A percentile compares a stretch with the other conserved stretches of the same genome.
These are phyloP conservation scores for Leptopilina clavipes DNA, from an alignment of 1,140 invertebrate genomes.

Conservation along the genomic window DNA sequence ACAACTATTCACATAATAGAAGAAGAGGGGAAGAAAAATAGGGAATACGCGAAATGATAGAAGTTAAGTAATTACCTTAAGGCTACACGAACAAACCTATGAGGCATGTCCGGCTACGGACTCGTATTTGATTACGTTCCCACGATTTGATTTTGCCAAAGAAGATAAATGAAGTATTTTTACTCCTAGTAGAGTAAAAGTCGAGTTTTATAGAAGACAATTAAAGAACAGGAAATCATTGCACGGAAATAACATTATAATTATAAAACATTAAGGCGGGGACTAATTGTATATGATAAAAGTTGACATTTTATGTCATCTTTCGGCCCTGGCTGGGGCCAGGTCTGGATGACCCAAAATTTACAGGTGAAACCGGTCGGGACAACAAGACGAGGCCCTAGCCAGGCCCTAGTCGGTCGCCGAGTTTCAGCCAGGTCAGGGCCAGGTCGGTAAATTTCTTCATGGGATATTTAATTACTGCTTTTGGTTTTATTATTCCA, in stretches of 20 bases:
- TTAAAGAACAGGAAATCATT: slow-evolving; percentile 18
- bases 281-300: too few species aligned
- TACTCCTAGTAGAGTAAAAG: not conserved
- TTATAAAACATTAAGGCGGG: not conserved
- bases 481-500: too few species aligned
- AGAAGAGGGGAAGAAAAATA: too few species aligned
- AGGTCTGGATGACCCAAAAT: too few species aligned
- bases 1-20: not conserved
- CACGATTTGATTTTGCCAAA: slow-evolving; percentile 35
- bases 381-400: too few species aligned
- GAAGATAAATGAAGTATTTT: slow-evolving; percentile 14
- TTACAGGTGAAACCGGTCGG: too few species aligned
- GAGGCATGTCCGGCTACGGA: slow-evolving; percentile 35
- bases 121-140: slow-evolving; percentile 33
- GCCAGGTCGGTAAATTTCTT: too few species aligned
- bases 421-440: too few species aligned
- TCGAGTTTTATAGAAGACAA: slow-evolving; percentile 5
- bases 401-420: too few species aligned
- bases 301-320: too few species aligned
- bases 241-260: not conserved
- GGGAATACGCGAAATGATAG: not conserved
- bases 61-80: slow-evolving; percentile 27
- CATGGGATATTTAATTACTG: too few species aligned
- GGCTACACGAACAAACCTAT: not conserved
- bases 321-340: too few species aligned